Evolutionary conservation across 2,797 vertebrate species (phyloP).

Genomic region (Onychomys leucogaster): DNA sequence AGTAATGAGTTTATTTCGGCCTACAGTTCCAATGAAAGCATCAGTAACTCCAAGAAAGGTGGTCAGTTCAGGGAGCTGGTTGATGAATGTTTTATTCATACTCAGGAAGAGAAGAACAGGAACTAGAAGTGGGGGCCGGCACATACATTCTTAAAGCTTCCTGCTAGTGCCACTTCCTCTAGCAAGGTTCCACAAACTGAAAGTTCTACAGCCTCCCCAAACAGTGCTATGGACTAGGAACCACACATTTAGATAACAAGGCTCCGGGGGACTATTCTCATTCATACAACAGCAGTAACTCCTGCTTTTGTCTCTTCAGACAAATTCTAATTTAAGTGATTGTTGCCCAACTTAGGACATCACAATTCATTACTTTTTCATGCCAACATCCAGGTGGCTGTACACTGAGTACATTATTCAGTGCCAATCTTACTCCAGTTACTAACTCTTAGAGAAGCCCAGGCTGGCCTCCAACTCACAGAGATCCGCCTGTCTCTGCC

Average conservation of each 20-base stretch:
- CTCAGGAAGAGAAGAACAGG: neutral
- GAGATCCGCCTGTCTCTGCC: no score
- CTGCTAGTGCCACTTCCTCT: neutral
- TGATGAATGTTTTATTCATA: neutral
- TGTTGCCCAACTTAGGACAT: neutral
- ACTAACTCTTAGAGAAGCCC: neutral
- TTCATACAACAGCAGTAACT: neutral
- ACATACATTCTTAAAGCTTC: neutral
- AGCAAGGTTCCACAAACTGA: neutral
- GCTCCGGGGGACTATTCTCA: neutral
- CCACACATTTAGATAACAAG: neutral
- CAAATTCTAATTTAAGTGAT: neutral
- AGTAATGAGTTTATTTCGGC: neutral
- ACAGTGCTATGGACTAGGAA: no score
- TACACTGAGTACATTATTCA: neutral
- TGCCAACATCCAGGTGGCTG: neutral
- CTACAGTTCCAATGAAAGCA: neutral
- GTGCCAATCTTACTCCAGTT: neutral
- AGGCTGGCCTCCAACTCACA: no score
- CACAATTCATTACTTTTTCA: neutral
- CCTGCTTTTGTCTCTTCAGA: neutral
- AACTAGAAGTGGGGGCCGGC: neutral
- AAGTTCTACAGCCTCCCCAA: neutral
- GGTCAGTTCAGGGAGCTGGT: neutral
- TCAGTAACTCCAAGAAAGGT: neutral